These are phyloP conservation scores for Saxidomus purpurata DNA, from an alignment of 1,140 invertebrate genomes.

Conservation along the genomic window DNA sequence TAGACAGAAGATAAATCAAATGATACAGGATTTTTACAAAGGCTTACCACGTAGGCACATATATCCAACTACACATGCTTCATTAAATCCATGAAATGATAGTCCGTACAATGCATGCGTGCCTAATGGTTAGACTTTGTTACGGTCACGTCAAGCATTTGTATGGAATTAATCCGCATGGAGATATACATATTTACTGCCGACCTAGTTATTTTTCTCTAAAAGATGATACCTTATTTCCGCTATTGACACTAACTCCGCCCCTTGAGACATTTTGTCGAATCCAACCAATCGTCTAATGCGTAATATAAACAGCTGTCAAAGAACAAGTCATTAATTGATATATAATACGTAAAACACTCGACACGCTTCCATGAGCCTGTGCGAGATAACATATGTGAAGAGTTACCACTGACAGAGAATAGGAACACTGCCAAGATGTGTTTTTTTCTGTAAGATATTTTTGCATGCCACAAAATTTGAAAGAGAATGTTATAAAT, in stretches of 20 bases:
- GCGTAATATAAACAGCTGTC: conserved; percentile 32
- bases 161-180: conserved; percentile 25
- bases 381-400: conserved; percentile 34
- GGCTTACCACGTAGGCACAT: conserved; percentile 21
- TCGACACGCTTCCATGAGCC: conserved; percentile 40
- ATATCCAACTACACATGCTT: conserved; percentile 20
- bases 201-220: conserved; percentile 37
- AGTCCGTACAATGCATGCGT: conserved; percentile 39
- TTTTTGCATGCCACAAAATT: no score
- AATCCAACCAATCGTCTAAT: conserved; percentile 4
- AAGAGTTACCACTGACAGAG: conserved; percentile 27
- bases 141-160: conserved; percentile 27
- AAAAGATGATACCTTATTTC: conserved; percentile 37
- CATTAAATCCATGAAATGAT: conserved; percentile 26
- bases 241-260: conserved; percentile 33
- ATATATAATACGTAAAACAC: conserved; percentile 51
- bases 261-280: conserved; percentile 24
- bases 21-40: conserved; percentile 16
- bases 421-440: conserved; percentile 26
- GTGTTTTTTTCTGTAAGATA: no score
- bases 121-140: conserved; percentile 11
- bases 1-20: conserved; percentile 24
- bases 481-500: no score
- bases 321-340: conserved; percentile 55
- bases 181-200: conserved; percentile 44